A percentile compares a stretch with the other conserved stretches of the same genome.
phyloP scores from a whole-genome alignment of 2,888 invertebrate genomes.

The Dasypolia templi region DNA sequence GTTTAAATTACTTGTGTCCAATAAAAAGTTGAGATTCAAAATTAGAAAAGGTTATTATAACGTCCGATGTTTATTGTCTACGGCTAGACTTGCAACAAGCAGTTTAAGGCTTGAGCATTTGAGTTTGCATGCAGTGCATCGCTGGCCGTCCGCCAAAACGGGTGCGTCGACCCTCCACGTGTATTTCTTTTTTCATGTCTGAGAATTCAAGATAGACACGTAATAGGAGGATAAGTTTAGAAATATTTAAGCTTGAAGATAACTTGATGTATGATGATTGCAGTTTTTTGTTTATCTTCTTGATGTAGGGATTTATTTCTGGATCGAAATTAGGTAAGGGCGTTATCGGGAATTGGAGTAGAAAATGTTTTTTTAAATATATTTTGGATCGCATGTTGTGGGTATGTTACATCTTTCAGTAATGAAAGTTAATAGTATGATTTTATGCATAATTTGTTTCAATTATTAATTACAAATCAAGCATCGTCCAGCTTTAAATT shows the following conservation, averaged over 20 bases:
- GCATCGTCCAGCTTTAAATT: neutral
- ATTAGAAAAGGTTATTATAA: slow-evolving; percentile 58
- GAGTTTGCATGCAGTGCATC: slow-evolving; percentile 71
- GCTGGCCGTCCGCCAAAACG: slow-evolving; percentile 79
- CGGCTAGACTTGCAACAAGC: slow-evolving; percentile 70
- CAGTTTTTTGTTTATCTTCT: slow-evolving; percentile 39
- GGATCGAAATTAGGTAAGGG: slow-evolving; percentile 36
- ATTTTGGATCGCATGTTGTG: neutral
- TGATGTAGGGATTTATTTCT: slow-evolving; percentile 29
- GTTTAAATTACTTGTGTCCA: slow-evolving; percentile 5
- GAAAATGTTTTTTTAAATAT: no score
- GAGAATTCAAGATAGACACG: slow-evolving; percentile 65
- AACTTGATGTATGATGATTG: slow-evolving; percentile 48
- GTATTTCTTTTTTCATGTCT: slow-evolving; percentile 71
- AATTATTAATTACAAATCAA: neutral
- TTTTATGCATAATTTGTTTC: neutral
- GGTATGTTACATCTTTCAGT: neutral
- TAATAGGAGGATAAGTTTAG: slow-evolving; percentile 56
- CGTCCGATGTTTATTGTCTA: slow-evolving; percentile 72
- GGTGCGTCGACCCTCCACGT: slow-evolving; percentile 76
- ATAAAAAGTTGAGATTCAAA: slow-evolving; percentile 55
- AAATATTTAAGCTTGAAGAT: slow-evolving; percentile 50
- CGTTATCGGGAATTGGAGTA: slow-evolving; percentile 8
- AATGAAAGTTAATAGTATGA: neutral
- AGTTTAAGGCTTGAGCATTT: slow-evolving; percentile 68